Conservation (phyloP, 2,797 vertebrate genomes). For the Dallia pectoralis region DNA sequence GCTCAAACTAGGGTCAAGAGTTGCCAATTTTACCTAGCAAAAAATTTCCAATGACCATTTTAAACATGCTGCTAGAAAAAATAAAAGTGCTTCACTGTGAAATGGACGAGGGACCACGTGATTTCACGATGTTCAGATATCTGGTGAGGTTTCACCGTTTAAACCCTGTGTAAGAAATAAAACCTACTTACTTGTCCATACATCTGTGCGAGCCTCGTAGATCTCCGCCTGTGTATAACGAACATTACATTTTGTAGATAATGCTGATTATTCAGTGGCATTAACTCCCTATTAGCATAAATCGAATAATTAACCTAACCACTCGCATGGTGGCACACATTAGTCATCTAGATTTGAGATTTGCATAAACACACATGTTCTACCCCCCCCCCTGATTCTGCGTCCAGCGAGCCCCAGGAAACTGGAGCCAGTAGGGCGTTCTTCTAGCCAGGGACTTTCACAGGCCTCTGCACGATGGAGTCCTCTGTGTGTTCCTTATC, state of each 20-base stretch:
- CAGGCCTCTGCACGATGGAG: not conserved
- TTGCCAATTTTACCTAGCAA: not conserved
- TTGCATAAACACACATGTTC: constrained; percentile 9
- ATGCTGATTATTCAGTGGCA: not conserved
- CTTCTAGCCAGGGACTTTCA: not conserved
- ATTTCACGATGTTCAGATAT: not conserved
- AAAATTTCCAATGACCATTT: not conserved
- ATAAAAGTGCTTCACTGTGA: not conserved
- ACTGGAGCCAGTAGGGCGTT: not conserved
- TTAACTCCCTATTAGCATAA: constrained; percentile 15
- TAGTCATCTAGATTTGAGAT: constrained; percentile 19
- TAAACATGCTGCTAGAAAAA: not conserved
- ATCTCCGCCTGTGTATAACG: not conserved
- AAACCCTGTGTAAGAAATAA: not conserved
- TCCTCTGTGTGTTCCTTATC: not conserved
- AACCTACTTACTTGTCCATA: not conserved
- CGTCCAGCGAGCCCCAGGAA: not conserved
- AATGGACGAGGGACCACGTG: not conserved
- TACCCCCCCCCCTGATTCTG: not conserved
- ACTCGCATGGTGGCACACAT: constrained; percentile 9
- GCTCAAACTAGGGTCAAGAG: not conserved
- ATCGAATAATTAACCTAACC: constrained; percentile 1
- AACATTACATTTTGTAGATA: not conserved
- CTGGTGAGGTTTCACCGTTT: not conserved
- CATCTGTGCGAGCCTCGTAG: not conserved